Evolutionary conservation across 1,140 invertebrate species (phyloP), one percentile per base, ranked within the genome.

Genomic region (Heliconius eleuchia): DNA sequence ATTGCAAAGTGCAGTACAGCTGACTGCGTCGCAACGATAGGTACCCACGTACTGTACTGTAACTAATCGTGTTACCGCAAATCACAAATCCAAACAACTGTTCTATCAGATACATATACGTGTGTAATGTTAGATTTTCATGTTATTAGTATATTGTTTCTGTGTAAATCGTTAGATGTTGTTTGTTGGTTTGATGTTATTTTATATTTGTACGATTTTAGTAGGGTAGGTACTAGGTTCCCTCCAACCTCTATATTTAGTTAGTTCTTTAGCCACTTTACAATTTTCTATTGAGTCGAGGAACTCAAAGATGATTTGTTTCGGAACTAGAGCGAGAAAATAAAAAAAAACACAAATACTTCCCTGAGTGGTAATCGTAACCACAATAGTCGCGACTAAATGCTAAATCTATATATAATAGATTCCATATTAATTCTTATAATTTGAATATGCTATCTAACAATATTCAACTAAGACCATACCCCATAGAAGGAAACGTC

Each of bases 1-100:
- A 76, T 52, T 37, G 73, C 73, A 81, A 78, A 77, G 75, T 73
- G 60, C 46, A 74, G 73, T 81, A 80, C 76, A 81, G 39, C 60
- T 73, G 27, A 57, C 34, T 55, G 70, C 78, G 72, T 72, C 76
- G 79, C 50, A 52, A 19, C 50, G 60, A 50, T 71, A 37, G 52
- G 55, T 76, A 76, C 72, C 42, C 11, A 46, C 42, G 42, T 46
- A 46, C 42, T 46, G 52, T 50, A 73, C 78, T 71, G 71, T 77
- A 71, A 77, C 66, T 77, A 77, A 71, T 77, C 60, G 75, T 23
- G 34, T 76, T 50, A 76, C 75, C 75, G 76, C 76, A 77, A 72
- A 39, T n/a, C 75, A 70, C 76, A 77, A 39, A 72, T 72, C 18
- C 19, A 52, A 42, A 34, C 71, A 6, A 37, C 37, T 72, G 13